Evolutionary conservation across 2,888 invertebrate genomes (phyloP).

Genomic region (Acronicta psi): DNA sequence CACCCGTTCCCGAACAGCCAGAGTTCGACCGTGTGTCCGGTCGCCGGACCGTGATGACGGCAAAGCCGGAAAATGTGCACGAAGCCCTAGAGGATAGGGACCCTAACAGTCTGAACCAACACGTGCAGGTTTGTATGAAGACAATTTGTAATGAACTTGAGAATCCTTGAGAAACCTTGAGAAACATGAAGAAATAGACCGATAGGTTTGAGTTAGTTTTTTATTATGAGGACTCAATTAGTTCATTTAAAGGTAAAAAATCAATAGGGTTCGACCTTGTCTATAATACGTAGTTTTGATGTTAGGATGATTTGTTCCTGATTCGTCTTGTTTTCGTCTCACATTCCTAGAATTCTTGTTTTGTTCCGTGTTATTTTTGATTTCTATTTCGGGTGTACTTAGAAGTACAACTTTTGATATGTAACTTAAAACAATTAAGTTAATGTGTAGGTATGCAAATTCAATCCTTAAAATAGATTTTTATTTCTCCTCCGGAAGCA

Average conservation of each 20-base stretch:
- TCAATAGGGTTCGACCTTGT: constrained; percentile 19
- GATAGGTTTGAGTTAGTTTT: not conserved
- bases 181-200: no score
- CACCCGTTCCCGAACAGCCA: constrained; percentile 40
- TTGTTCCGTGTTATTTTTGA: no score
- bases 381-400: no score
- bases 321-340: no score
- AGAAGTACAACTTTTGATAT: no score
- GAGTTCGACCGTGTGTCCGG: constrained; percentile 14
- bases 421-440: not conserved
- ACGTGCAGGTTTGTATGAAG: constrained; percentile 89
- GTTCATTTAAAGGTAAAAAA: constrained; percentile 5
- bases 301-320: no score
- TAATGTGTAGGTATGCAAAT: constrained; percentile 8
- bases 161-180: no score
- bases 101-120: constrained; percentile 91
- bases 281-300: not conserved
- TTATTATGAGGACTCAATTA: not conserved
- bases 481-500: constrained; percentile 56
- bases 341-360: no score
- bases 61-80: constrained; percentile 79
- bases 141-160: constrained; percentile 8
- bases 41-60: constrained; percentile 59
- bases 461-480: constrained; percentile 53
- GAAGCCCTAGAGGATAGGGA: constrained; percentile 91